Base-by-base conservation (phyloP, 2,888 invertebrate genomes). In the Diloba caeruleocephala region DNA sequence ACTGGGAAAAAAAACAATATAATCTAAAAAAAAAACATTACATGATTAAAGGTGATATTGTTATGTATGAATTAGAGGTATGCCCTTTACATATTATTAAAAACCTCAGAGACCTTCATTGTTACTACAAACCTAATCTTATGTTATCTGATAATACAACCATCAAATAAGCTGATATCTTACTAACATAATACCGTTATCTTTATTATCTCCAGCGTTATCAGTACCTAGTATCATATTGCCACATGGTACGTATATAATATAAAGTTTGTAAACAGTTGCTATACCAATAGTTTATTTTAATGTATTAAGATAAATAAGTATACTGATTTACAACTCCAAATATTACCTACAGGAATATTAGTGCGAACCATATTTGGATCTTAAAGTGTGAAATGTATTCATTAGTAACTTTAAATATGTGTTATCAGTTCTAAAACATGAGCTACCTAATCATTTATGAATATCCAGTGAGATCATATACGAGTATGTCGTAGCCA, bases 121-220 rank as follows among this genome's bases (percentile, higher is more conserved):
- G n/a, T n/a, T n/a, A n/a, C n/a, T 23, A 38, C n/a, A 19, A n/a
- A 39, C 13, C 3, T 25, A 43, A 5, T 31, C 9, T 31, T 45
- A 52, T 45, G 58, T 45, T 41, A 53, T 49, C 42, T 21, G 10
- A 33, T 51, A 42, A 44, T 17, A 49, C 15, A 48, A 45, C 31
- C 38, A 33, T 49, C 26, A 44, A 38, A 50, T 39, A 3, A 58
- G 45, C 50, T 39, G 23, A 66, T 55, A 60, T 71, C 51, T 25
- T 53, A 59, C 42, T 33, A 65, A 19, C 64, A 62, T 74, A 65
- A 76, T 74, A 50, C 45, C 12, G 25, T 58, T 75, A 79, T 79
- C 79, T 48, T 1, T 36, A 43, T 66, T 76, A 78, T 73, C 59
- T 39, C 17, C 19, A 21, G 4, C 10, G 3, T 21, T 61, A 66